Evolutionary conservation across 30 jellyfish, hydroid and myxozoan species (phyloP).

Genomic region (Aurelia sp.): DNA sequence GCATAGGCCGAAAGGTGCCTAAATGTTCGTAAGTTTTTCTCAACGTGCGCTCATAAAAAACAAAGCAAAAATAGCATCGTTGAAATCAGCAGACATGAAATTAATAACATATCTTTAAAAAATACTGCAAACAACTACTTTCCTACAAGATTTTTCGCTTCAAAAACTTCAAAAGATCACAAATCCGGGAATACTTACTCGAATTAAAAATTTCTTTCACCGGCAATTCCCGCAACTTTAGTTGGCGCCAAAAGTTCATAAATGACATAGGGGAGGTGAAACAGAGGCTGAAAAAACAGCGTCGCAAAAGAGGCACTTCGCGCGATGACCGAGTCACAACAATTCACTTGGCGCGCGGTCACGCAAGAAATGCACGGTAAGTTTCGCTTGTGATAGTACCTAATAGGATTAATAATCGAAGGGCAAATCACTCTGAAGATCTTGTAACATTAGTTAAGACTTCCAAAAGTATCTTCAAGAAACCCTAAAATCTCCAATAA

Average conservation of each 20-base stretch:
- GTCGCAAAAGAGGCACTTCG: slow-evolving; percentile 13
- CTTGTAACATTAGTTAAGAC: too few species aligned
- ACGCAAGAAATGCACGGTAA: too few species aligned
- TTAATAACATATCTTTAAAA: not conserved
- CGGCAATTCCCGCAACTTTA: slow-evolving; percentile 10
- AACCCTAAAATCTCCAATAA: too few species aligned
- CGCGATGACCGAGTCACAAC: not conserved
- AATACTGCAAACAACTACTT: not conserved
- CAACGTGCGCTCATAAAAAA: slow-evolving; percentile 4
- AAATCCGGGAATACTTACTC: slow-evolving; percentile 10
- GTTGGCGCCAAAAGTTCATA: slow-evolving; percentile 17
- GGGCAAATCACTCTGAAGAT: too few species aligned
- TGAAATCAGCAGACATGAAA: slow-evolving; percentile 13
- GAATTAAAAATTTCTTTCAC: slow-evolving; percentile 12
- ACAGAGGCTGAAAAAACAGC: slow-evolving; percentile 33
- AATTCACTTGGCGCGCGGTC: too few species aligned
- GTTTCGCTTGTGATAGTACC: too few species aligned
- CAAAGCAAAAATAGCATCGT: not conserved
- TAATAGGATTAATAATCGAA: too few species aligned
- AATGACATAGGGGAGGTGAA: not conserved
- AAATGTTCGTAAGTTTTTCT: slow-evolving; percentile 3
- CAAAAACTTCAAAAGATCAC: slow-evolving; percentile 6
- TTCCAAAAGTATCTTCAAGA: too few species aligned
- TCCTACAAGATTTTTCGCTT: not conserved
- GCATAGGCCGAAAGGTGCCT: not conserved